Base-by-base conservation (phyloP, 2,888 invertebrate genomes). In the Lasius platythorax region DNA sequence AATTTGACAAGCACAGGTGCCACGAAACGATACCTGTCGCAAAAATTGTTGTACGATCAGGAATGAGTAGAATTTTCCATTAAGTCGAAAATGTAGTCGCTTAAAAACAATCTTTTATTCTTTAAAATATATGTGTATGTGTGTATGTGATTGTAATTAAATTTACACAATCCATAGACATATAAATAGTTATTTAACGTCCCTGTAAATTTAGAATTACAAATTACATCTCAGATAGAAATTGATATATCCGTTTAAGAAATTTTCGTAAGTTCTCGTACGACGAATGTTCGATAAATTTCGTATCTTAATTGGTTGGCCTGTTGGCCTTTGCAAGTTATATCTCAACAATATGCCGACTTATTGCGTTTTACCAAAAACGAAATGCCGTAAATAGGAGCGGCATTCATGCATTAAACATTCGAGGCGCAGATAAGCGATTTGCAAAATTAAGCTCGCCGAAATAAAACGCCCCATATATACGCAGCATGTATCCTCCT, bases 391-490 rank as follows among this genome's bases (percentile, higher is more conserved):
- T 9, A 28, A 79, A 28, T 12, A 15, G 23, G 3, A 33, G 3
- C n/a, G 3, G 3, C 6, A 8, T 6, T 3, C n/a, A 9, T 56
- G 6, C 18, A 12, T 76, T 56, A 61, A 46, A 73, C 0, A 61
- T 73, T 58, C 33, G 43, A 72, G 43, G 23, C 43, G 33, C 46
- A 53, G 30, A 58, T 30, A 23, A 23, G 3, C 15, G 18, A 73
- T 73, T 50, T 37, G 61, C n/a, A 28, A 61, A 37, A 58, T 8
- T 43, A 81, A 61, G 11, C 8, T 46, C 18, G n/a, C 37, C 46
- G 18, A 81, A 81, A 73, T 73, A 40, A 79, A 72, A 79, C 30
- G 28, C 11, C 4, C 58, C 63, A 76, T 81, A 46, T 58, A 73
- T 81, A 46, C 64, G 61, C 58, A 61, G 50, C n/a, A n/a, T n/a